Evolutionary conservation across 1,140 invertebrate genomes (phyloP).

Genomic region (Lysiphlebus fabarum): DNA sequence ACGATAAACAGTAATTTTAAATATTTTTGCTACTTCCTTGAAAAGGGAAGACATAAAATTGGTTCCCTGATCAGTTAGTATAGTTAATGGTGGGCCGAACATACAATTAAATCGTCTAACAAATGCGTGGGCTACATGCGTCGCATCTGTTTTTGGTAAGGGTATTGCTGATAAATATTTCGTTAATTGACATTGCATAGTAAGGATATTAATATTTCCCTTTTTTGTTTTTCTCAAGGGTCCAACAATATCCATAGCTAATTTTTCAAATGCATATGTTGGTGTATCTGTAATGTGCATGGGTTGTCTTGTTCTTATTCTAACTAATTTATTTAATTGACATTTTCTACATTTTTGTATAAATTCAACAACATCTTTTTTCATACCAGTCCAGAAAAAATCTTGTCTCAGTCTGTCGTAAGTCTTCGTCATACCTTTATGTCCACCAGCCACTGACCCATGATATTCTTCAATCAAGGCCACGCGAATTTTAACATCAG

Average conservation of each 20-base stretch:
- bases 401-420: neutral
- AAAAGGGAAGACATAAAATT: constrained; percentile 33
- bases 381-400: neutral
- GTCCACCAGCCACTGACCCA: constrained; percentile 3
- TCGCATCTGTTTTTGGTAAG: constrained; percentile 26
- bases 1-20: constrained; percentile 31
- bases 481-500: constrained; percentile 1
- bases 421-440: constrained; percentile 8
- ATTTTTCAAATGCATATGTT: constrained; percentile 1
- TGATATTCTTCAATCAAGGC: constrained; percentile 5
- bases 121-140: constrained; percentile 30
- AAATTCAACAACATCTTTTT: neutral
- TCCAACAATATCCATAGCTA: constrained; percentile 3
- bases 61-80: constrained; percentile 35
- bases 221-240: constrained; percentile 16
- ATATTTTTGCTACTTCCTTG: constrained; percentile 29
- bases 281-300: neutral
- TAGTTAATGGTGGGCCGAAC: constrained; percentile 32
- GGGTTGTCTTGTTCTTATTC: constrained; percentile 3
- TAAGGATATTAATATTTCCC: constrained; percentile 35
- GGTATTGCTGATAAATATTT: constrained; percentile 31
- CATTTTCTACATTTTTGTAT: neutral
- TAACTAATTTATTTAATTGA: constrained; percentile 9
- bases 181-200: constrained; percentile 35
- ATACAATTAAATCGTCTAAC: constrained; percentile 31